Conservation (phyloP, 2,888 invertebrate genomes). For the Nebria brevicollis region DNA sequence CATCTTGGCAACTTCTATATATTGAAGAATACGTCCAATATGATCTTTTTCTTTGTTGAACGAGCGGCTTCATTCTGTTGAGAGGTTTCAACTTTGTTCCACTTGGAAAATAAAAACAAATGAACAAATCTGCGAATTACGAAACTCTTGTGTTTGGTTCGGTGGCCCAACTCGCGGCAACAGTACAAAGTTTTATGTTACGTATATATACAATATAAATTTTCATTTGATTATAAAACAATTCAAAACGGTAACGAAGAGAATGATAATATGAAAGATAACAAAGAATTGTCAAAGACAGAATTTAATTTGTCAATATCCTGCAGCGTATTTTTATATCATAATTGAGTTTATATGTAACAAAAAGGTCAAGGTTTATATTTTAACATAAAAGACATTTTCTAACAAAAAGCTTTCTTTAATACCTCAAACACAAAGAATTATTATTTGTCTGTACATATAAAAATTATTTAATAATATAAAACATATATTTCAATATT, state of each 20-base stretch:
- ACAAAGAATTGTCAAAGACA: background rate
- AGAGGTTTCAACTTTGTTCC: conserved; percentile 17
- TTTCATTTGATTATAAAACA: background rate
- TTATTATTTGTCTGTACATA: too few relatives aligned
- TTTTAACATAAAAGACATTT: background rate
- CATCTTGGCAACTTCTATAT: background rate
- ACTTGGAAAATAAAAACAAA: conserved; percentile 15
- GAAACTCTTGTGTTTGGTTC: background rate
- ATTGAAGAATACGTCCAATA: conserved; percentile 17
- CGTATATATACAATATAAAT: background rate
- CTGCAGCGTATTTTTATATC: background rate
- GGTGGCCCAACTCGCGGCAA: background rate
- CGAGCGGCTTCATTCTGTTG: background rate
- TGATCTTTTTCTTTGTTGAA: conserved; percentile 10
- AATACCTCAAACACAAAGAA: too few relatives aligned
- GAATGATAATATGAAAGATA: background rate
- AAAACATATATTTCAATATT: too few relatives aligned
- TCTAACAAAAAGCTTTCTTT: background rate
- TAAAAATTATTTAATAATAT: too few relatives aligned
- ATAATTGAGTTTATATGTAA: background rate
- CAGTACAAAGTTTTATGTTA: background rate
- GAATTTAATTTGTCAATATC: conserved; percentile 1
- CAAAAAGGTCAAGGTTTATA: background rate
- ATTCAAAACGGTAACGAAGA: background rate
- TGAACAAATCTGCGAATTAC: conserved; percentile 8